These are phyloP conservation scores for Anisognathus igniventris DNA, from an alignment of 2,797 vertebrate genomes.

Conservation along the genomic window DNA sequence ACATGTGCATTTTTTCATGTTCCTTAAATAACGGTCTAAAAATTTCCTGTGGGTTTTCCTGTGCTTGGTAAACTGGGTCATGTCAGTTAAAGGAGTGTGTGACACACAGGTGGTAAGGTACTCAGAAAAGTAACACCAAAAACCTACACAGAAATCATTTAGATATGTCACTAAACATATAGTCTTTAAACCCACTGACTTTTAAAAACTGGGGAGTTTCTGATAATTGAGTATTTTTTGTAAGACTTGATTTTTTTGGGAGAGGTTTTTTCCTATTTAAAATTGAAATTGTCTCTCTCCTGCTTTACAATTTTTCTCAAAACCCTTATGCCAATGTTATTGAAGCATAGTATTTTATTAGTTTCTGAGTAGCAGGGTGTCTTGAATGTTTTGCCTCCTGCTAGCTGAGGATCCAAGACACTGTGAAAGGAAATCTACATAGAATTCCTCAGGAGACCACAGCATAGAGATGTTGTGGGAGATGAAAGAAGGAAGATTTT, in stretches of 20 bases:
- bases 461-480: background rate
- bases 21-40: background rate
- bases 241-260: background rate
- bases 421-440: background rate
- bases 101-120: background rate
- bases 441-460: background rate
- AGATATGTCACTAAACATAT: background rate
- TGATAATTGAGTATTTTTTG: background rate
- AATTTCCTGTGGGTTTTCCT: background rate
- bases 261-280: background rate
- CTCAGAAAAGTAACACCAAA: background rate
- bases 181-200: background rate
- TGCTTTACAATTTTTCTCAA: background rate
- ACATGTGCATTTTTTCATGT: fast-evolving
- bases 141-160: background rate
- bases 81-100: background rate
- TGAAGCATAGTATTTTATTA: background rate
- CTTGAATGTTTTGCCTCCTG: background rate
- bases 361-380: background rate
- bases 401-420: background rate
- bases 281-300: background rate
- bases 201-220: background rate
- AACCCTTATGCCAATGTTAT: background rate
- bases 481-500: background rate
- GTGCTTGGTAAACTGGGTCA: background rate